A percentile compares a stretch with the other conserved stretches of the same genome.
Conservation (phyloP, 2,113 vertebrate genomes). For the Ceyx margarethae region DNA sequence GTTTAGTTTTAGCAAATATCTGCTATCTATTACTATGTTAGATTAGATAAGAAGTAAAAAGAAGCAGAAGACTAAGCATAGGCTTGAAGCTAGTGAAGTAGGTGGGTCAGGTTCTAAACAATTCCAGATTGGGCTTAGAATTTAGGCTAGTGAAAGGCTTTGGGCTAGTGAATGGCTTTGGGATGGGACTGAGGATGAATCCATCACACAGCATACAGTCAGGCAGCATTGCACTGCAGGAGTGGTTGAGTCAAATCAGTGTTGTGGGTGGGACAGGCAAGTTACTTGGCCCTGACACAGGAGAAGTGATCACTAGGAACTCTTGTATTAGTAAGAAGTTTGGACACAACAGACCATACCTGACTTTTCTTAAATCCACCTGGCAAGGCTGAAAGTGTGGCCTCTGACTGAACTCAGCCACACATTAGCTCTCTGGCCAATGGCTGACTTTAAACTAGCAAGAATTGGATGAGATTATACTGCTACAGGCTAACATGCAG, state of each 20-base stretch:
- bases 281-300: background rate
- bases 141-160: background rate
- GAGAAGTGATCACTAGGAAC: background rate
- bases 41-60: background rate
- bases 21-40: background rate
- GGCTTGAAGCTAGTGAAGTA: background rate
- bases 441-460: background rate
- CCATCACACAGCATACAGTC: background rate
- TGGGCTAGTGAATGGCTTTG: background rate
- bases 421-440: background rate
- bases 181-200: background rate
- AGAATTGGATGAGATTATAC: background rate
- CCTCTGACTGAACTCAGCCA: background rate
- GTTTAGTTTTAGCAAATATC: background rate
- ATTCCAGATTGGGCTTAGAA: background rate
- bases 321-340: background rate
- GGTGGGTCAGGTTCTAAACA: background rate
- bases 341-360: background rate
- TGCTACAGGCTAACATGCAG: fast-evolving
- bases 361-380: background rate
- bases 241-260: background rate
- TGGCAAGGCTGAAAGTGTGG: background rate
- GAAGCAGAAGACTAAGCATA: background rate
- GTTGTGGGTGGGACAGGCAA: background rate
- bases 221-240: fast-evolving